These are phyloP conservation scores for Hydrolagus affinis DNA, from an alignment of 2,113 vertebrate species.

Conservation along the genomic window DNA sequence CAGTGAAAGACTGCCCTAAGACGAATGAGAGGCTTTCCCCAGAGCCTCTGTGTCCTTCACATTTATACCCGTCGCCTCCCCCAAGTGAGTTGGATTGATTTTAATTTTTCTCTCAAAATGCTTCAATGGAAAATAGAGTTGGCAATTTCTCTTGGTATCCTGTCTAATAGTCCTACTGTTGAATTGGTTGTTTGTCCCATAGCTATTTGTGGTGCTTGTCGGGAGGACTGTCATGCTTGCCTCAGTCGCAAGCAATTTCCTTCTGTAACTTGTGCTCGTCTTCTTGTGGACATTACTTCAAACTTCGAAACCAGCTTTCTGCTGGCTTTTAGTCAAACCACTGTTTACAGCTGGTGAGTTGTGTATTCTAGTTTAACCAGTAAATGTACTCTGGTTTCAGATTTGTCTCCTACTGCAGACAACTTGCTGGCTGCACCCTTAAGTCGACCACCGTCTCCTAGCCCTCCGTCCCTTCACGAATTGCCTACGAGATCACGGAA, in stretches of 20 bases:
- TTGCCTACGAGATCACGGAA: conserved; percentile 36
- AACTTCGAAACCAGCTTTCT: too few species aligned
- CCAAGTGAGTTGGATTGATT: conserved; percentile 39
- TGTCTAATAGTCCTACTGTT: too few species aligned
- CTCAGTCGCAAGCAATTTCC: too few species aligned
- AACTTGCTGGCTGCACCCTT: conserved; percentile 32
- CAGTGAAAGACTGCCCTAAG: too few species aligned
- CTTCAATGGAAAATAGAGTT: too few species aligned
- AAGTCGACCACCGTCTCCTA: conserved; percentile 42
- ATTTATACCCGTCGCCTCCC: conserved; percentile 30
- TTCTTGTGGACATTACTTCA: too few species aligned
- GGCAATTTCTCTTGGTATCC: too few species aligned
- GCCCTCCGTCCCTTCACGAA: conserved; percentile 41
- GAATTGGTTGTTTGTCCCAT: background rate
- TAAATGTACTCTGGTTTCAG: conserved; percentile 36
- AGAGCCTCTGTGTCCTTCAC: conserved; percentile 47
- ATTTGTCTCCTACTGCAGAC: conserved; percentile 35
- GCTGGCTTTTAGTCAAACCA: too few species aligned
- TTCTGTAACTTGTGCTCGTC: too few species aligned
- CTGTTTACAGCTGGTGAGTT: background rate
- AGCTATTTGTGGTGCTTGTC: too few species aligned
- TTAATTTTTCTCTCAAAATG: too few species aligned
- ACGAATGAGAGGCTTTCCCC: conserved; percentile 40
- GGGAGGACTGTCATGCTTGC: too few species aligned
- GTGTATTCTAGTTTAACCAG: background rate